A percentile compares a stretch with the other conserved stretches of the same genome.
Conservation (phyloP, 2,888 invertebrate genomes). For the Gryllus longicercus region DNA sequence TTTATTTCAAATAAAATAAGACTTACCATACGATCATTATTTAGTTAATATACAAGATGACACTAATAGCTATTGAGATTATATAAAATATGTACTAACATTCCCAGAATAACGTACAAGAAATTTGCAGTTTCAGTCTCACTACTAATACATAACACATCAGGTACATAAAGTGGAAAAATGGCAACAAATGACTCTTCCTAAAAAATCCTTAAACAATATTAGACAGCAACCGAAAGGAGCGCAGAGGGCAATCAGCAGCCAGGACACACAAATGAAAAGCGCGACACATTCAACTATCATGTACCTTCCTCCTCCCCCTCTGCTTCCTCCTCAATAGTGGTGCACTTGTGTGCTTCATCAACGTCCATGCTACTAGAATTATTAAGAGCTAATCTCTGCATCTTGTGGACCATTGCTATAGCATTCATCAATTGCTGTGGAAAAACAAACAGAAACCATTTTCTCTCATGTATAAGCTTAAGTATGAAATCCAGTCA, state of each 20-base stretch:
- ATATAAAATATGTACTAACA: too few relatives aligned
- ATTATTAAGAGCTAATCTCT: slow-evolving; percentile 46
- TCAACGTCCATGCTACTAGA: slow-evolving; percentile 46
- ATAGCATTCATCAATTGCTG: slow-evolving; percentile 52
- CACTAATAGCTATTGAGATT: too few relatives aligned
- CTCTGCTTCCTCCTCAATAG: slow-evolving; percentile 46
- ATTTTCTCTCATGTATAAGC: neutral
- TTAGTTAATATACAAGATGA: too few relatives aligned
- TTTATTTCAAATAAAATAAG: too few relatives aligned
- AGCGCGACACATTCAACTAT: slow-evolving; percentile 24
- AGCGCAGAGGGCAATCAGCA: slow-evolving; percentile 19
- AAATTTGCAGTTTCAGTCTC: neutral
- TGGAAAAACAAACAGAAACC: slow-evolving; percentile 38
- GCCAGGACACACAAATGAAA: slow-evolving; percentile 24
- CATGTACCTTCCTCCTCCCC: slow-evolving; percentile 38
- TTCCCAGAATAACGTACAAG: too few relatives aligned
- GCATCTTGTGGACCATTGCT: slow-evolving; percentile 51
- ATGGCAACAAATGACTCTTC: slow-evolving; percentile 7
- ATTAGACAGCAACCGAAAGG: neutral
- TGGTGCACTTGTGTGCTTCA: slow-evolving; percentile 43
- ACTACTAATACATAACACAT: neutral
- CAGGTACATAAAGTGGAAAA: slow-evolving; percentile 2
- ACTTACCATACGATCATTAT: too few relatives aligned
- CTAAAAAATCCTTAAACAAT: slow-evolving; percentile 5
- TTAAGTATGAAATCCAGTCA: too few relatives aligned